A percentile compares a stretch with the other conserved stretches of the same genome.
Conservation (phyloP, 1,140 invertebrate genomes). For the Anthonomus grandis region DNA sequence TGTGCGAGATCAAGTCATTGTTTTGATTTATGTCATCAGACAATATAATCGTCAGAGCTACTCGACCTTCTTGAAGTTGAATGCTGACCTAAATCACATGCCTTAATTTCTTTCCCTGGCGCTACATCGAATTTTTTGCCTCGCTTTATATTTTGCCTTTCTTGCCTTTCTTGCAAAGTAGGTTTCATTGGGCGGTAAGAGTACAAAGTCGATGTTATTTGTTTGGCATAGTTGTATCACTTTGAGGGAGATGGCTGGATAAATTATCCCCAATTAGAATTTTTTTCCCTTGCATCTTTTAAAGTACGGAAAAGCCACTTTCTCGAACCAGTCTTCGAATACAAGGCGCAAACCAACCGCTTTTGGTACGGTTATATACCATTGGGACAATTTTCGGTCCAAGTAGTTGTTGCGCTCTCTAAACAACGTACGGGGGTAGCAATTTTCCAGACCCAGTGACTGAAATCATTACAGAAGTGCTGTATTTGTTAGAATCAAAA, state of each 20-base stretch:
- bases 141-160: no score
- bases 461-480: background rate
- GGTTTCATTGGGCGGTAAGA: no score
- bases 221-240: no score
- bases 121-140: background rate
- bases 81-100: constrained; percentile 2
- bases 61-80: background rate
- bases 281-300: background rate
- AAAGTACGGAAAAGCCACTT: background rate
- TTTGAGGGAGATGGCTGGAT: background rate
- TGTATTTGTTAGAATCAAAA: background rate
- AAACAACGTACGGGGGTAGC: no score
- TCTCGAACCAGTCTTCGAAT: background rate
- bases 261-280: background rate
- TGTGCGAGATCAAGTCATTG: no score
- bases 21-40: constrained; percentile 4
- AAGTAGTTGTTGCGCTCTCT: background rate
- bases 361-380: background rate
- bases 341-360: background rate
- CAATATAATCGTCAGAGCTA: no score
- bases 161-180: no score
- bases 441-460: no score
- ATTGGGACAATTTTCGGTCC: background rate
- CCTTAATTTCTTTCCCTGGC: no score
- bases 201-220: no score